Evolutionary conservation across 2,113 vertebrate genomes (phyloP).

Genomic region (Caranx melampygus): DNA sequence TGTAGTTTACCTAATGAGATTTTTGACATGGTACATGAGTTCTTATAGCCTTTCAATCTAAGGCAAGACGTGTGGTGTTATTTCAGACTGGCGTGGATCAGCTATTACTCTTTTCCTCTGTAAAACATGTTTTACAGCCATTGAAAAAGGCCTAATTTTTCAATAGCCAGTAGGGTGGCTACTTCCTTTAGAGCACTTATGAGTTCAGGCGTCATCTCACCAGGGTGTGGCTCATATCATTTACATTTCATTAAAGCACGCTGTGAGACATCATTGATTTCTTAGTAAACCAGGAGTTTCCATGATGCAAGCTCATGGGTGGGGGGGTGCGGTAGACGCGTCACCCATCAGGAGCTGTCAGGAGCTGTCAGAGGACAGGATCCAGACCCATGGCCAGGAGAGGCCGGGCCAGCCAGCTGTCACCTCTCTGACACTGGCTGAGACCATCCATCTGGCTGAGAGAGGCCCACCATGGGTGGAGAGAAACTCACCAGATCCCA

Average conservation of each 20-base stretch:
- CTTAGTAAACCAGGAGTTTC: conserved; percentile 68
- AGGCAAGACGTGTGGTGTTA: conserved; percentile 50
- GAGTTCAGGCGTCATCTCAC: conserved; percentile 66
- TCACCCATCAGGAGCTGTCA: conserved; percentile 77
- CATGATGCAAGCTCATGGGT: conserved; percentile 71
- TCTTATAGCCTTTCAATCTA: conserved; percentile 34
- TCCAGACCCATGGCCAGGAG: conserved; percentile 75
- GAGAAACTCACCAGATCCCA: conserved; percentile 65
- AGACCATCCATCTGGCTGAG: conserved; percentile 82
- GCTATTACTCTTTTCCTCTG: conserved; percentile 55
- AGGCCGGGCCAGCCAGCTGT: conserved; percentile 80
- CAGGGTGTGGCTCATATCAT: conserved; percentile 70
- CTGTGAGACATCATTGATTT: conserved; percentile 73
- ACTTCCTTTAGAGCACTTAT: conserved; percentile 61
- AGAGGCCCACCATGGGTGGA: conserved; percentile 75
- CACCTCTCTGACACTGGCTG: conserved; percentile 79
- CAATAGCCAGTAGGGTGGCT: conserved; percentile 65
- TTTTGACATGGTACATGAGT: conserved; percentile 54
- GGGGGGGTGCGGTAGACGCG: conserved; percentile 51
- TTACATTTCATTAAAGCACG: conserved; percentile 74
- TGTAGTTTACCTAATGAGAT: conserved; percentile 47
- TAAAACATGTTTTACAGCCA: conserved; percentile 59
- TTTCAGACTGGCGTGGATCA: conserved; percentile 29
- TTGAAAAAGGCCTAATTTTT: conserved; percentile 67
- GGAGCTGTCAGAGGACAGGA: conserved; percentile 78